Conservation (phyloP, 92 coral and sea anemone species). For the Palythoa heliodiscus region DNA sequence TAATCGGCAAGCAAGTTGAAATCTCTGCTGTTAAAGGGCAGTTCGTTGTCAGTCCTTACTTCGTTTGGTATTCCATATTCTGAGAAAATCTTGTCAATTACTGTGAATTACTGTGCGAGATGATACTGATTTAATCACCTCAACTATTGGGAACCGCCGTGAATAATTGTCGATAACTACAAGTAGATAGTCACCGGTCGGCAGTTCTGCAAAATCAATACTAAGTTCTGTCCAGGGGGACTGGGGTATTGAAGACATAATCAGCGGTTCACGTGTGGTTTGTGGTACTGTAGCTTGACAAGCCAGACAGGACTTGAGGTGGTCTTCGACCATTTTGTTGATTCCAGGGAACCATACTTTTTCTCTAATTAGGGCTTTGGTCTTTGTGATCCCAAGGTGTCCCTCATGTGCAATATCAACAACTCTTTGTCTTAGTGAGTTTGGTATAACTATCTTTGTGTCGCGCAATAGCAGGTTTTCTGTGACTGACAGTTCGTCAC, state of each 20-base stretch:
- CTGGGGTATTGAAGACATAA: slow-evolving; percentile 59
- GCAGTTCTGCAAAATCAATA: slow-evolving; percentile 11
- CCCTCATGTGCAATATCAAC: not conserved
- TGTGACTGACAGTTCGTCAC: not conserved
- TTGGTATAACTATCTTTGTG: not conserved
- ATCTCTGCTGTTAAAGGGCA: not conserved
- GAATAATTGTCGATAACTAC: slow-evolving; percentile 9
- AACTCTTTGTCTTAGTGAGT: not conserved
- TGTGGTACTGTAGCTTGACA: slow-evolving; percentile 61
- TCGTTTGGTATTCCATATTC: not conserved
- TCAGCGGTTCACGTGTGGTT: slow-evolving; percentile 57
- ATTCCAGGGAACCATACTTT: slow-evolving; percentile 70
- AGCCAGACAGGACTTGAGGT: slow-evolving; percentile 54
- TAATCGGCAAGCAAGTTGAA: no score
- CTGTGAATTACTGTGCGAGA: not conserved
- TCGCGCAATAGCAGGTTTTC: not conserved
- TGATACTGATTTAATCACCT: slow-evolving; percentile 1
- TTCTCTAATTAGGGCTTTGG: slow-evolving; percentile 56
- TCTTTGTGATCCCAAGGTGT: not conserved
- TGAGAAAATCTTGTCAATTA: slow-evolving; percentile 14
- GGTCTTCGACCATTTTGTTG: slow-evolving; percentile 49
- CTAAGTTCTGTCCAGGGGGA: slow-evolving; percentile 21
- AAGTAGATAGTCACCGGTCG: slow-evolving; percentile 23
- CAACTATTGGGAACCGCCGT: slow-evolving; percentile 1
- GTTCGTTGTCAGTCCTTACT: not conserved